These are phyloP conservation scores for Idaea straminata DNA, from an alignment of 2,888 invertebrate genomes.

Conservation along the genomic window DNA sequence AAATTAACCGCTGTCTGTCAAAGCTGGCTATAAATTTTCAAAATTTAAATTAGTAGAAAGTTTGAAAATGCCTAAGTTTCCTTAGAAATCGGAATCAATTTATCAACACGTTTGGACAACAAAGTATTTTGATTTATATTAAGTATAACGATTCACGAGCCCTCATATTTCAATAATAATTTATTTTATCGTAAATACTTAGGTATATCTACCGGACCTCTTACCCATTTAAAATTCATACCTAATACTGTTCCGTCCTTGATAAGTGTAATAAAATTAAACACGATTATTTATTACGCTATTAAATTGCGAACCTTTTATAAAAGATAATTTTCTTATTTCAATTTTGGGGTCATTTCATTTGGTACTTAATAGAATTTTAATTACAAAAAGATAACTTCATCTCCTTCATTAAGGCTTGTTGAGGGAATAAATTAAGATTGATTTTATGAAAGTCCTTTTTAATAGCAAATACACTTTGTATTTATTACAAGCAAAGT, in stretches of 20 bases:
- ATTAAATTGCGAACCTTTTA: slow-evolving; percentile 11
- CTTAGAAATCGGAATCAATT: slow-evolving; percentile 12
- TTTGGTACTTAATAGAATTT: neutral
- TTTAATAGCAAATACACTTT: neutral
- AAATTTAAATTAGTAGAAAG: slow-evolving; percentile 21
- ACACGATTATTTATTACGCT: slow-evolving; percentile 11
- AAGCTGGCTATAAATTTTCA: slow-evolving; percentile 21
- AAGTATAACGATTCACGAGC: neutral
- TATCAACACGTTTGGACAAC: slow-evolving; percentile 1
- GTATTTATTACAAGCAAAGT: neutral
- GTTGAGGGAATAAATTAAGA: neutral
- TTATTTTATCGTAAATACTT: slow-evolving; percentile 5
- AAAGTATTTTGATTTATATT: neutral
- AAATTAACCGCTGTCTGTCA: slow-evolving; percentile 18
- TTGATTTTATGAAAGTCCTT: neutral
- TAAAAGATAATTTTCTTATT: neutral
- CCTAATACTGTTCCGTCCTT: slow-evolving; percentile 8
- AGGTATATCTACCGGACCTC: slow-evolving; percentile 2
- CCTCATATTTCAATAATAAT: neutral
- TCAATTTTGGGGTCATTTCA: neutral
- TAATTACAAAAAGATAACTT: neutral
- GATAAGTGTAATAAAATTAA: slow-evolving; percentile 7
- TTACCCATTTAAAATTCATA: slow-evolving; percentile 10
- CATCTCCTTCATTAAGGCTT: neutral
- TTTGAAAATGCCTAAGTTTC: slow-evolving; percentile 23